phyloP scores from a whole-genome alignment of 2,797 vertebrate species.

The Parambassis ranga region DNA sequence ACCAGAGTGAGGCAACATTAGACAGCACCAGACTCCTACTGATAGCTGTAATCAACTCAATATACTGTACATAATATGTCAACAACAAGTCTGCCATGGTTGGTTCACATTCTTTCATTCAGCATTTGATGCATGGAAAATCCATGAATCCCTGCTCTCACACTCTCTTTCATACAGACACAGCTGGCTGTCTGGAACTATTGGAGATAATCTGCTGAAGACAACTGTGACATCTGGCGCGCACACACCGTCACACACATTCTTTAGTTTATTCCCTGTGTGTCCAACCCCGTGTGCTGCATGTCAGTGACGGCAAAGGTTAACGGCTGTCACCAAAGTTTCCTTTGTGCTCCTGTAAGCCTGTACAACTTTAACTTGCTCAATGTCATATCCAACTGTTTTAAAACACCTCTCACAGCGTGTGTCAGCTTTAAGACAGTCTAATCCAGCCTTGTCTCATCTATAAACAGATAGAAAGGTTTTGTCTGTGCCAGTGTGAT shows the following conservation, averaged over 20 bases:
- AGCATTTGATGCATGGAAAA: slow-evolving; percentile 26
- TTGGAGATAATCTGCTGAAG: slow-evolving; percentile 61
- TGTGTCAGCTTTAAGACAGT: neutral
- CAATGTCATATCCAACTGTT: slow-evolving; percentile 12
- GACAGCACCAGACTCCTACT: neutral
- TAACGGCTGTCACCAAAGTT: slow-evolving; percentile 23
- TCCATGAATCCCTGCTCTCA: slow-evolving; percentile 33
- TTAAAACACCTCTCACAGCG: neutral
- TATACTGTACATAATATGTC: no score
- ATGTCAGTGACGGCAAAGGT: slow-evolving; percentile 23
- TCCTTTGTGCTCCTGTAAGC: slow-evolving; percentile 8
- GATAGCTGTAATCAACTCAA: no score
- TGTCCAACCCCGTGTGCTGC: slow-evolving; percentile 8
- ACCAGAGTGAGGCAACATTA: slow-evolving; percentile 1
- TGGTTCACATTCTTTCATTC: slow-evolving; percentile 42
- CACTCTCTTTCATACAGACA: slow-evolving; percentile 41
- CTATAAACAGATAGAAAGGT: slow-evolving; percentile 51
- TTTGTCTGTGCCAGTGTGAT: slow-evolving; percentile 21
- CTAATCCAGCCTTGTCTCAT: slow-evolving; percentile 32
- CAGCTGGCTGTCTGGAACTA: slow-evolving; percentile 66
- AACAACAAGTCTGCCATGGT: slow-evolving; percentile 13
- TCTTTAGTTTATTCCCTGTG: slow-evolving; percentile 19
- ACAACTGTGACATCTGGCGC: slow-evolving; percentile 73
- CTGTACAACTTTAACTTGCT: slow-evolving; percentile 21
- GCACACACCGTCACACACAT: slow-evolving; percentile 31